Percentiles rank a stretch among this genome's conserved stretches.
Conservation (phyloP, 2,797 vertebrate species). For the Gallinago nigripennis region DNA sequence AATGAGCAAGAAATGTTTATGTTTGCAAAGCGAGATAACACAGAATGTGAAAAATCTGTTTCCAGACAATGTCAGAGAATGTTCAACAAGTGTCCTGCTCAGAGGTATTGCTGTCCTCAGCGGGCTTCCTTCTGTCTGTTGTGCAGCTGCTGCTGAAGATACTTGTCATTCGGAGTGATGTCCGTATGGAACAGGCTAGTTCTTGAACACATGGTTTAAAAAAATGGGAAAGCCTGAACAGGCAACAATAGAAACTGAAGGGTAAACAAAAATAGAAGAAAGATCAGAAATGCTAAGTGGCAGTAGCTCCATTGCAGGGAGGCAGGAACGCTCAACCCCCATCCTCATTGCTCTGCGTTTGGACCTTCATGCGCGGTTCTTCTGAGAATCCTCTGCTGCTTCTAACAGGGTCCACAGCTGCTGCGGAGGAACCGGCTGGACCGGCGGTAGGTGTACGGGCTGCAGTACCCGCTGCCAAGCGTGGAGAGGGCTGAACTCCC, state of each 20-base stretch:
- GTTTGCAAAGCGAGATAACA: not conserved
- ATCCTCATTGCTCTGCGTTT: not conserved
- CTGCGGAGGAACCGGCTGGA: not conserved
- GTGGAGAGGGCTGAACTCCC: not conserved
- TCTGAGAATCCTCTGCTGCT: not conserved
- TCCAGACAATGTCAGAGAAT: not conserved
- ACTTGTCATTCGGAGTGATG: not conserved
- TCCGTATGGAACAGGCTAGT: not conserved
- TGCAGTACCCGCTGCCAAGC: not conserved
- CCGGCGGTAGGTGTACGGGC: not conserved
- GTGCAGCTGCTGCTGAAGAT: not conserved
- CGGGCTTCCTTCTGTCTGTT: not conserved
- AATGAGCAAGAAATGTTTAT: not conserved
- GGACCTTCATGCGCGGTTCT: not conserved
- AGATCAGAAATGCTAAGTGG: not conserved
- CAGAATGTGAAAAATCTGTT: not conserved
- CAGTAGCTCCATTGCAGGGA: not conserved
- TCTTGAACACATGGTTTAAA: accelerated
- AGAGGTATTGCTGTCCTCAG: not conserved
- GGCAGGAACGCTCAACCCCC: accelerated
- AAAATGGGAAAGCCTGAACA: accelerated
- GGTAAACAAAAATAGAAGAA: not conserved
- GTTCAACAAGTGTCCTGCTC: not conserved
- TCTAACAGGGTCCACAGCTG: slow-evolving; percentile 26
- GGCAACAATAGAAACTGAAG: not conserved